Percentiles rank a stretch among this genome's conserved stretches.
These are phyloP conservation scores for Galaxea fascicularis DNA, from an alignment of 92 coral and sea anemone species.

Conservation along the genomic window DNA sequence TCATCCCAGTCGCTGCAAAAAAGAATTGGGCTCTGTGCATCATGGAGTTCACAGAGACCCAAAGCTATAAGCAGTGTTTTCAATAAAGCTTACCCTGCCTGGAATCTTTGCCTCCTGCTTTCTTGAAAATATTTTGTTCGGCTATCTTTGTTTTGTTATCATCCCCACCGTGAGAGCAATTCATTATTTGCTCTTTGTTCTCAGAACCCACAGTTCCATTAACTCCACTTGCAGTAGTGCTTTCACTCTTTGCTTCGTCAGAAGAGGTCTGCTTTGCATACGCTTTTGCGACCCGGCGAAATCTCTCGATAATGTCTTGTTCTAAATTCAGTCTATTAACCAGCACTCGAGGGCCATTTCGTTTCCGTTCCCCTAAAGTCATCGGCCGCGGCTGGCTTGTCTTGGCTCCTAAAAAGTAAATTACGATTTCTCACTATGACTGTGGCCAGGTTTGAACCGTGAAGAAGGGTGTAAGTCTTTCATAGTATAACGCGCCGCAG, in stretches of 20 bases:
- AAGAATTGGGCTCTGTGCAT: too few species aligned
- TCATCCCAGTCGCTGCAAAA: too few species aligned
- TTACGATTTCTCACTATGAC: too few species aligned
- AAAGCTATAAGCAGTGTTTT: background rate
- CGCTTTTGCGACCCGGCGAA: slow-evolving; percentile 52
- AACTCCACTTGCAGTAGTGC: background rate
- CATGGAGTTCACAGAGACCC: background rate
- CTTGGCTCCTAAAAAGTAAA: slow-evolving; percentile 3
- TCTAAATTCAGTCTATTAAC: slow-evolving; percentile 53
- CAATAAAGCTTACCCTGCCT: background rate
- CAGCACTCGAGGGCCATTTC: slow-evolving; percentile 55
- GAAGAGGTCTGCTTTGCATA: background rate
- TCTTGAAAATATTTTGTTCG: background rate
- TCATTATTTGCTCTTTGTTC: background rate
- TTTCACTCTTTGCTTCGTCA: background rate
- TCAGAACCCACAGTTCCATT: background rate
- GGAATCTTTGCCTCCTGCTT: background rate
- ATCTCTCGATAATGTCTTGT: slow-evolving; percentile 57
- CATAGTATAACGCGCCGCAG: too few species aligned
- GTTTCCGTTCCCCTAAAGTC: slow-evolving; percentile 26
- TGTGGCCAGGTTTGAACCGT: too few species aligned
- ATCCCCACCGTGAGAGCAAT: background rate
- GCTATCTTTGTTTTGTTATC: background rate
- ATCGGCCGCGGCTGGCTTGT: background rate
- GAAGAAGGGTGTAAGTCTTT: too few species aligned